These are phyloP conservation scores for Carassius carassius DNA, from an alignment of 2,113 vertebrate species.

Conservation along the genomic window DNA sequence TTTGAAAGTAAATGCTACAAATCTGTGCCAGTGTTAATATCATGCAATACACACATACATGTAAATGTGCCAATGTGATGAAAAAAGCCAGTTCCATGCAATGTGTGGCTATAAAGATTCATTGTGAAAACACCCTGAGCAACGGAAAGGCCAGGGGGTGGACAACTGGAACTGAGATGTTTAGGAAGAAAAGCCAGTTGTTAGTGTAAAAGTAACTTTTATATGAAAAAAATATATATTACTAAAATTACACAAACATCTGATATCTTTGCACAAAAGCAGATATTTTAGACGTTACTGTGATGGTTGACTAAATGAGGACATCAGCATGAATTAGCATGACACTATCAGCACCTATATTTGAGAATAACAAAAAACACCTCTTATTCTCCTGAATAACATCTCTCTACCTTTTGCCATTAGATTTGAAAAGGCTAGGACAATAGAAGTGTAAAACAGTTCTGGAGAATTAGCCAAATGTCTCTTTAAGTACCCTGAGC, in stretches of 20 bases:
- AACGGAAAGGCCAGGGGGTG: background rate
- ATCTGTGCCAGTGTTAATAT: background rate
- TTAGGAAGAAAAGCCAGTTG: background rate
- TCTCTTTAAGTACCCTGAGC: background rate
- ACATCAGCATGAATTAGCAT: conserved; percentile 27
- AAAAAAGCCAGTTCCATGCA: background rate
- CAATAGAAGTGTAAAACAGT: conserved; percentile 5
- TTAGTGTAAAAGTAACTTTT: too few relatives aligned
- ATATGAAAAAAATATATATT: background rate
- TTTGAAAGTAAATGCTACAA: too few relatives aligned
- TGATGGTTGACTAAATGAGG: background rate
- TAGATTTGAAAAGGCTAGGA: background rate
- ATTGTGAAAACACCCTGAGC: conserved; percentile 7
- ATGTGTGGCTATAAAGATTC: background rate
- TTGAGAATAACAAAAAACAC: background rate
- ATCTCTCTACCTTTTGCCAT: background rate
- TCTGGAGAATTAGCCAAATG: background rate
- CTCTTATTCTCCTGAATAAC: background rate
- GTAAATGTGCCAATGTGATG: too few relatives aligned
- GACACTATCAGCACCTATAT: conserved; percentile 32
- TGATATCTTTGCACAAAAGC: background rate
- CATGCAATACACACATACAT: too few relatives aligned
- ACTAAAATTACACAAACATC: too few relatives aligned
- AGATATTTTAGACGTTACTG: background rate
- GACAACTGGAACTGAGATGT: background rate